Base-by-base conservation (phyloP, 2,888 invertebrate species). In the Euplagia quadripunctaria region DNA sequence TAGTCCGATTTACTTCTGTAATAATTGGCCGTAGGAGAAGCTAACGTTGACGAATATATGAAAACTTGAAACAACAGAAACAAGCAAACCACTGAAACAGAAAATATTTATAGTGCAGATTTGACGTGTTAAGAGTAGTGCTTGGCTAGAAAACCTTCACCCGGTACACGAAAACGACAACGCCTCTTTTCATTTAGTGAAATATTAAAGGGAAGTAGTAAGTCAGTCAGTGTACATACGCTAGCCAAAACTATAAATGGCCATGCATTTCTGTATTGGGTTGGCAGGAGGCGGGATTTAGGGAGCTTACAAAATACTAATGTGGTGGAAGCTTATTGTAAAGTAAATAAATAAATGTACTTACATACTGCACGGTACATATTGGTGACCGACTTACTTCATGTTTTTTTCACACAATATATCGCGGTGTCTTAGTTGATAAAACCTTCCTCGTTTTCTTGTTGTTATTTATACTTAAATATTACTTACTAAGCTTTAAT, bases 41-140 rank as follows among this genome's bases (percentile, higher is more conserved):
- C 67, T 17, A 20, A 9, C 11, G 64, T 20, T 20, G 42, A 52
- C 7, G 51, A 17, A 63, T 64, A 17, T 67, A 67, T n/a, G 1
- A 55, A 20, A 31, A 17, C 11, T 63, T 68, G 64, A 31, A 68
- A 20, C n/a, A n/a, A n/a, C n/a, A n/a, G n/a, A 2, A 55, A 52
- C 20, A 64, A 67, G 43, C 16, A 52, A 14, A 51, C 7, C 11
- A 64, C 68, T 72, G 64, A 3, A 72, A 72, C 42, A 71, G 49
- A 64, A 72, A 61, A 20, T 4, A 14, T 20, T 70, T 64, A 58
- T 20, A 58, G 9, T 67, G 41, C 67, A 41, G 52, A 14, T 31
- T 49, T n/a, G 14, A 4, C 31, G 14, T 31, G 61, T 58, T 31
- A 58, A 11, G 12, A 12, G 1, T 9, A 20, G n/a, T 58, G 20